Conservation (phyloP, 2,888 invertebrate genomes). For the Bombylius major region DNA sequence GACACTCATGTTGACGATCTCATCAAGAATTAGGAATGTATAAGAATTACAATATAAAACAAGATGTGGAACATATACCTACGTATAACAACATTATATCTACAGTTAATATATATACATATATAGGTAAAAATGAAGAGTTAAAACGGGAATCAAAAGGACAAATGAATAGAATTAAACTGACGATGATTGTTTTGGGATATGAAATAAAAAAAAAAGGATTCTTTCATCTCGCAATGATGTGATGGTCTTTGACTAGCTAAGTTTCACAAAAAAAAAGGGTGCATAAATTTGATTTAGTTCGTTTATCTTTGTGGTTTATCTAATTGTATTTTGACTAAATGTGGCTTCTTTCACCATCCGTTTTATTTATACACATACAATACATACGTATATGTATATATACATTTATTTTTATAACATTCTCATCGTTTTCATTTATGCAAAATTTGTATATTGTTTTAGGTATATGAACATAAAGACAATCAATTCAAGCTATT, state of each 20-base stretch:
- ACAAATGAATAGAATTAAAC: too few relatives aligned
- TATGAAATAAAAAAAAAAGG: not conserved
- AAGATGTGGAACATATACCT: too few relatives aligned
- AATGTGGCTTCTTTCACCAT: not conserved
- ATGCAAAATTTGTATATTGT: too few relatives aligned
- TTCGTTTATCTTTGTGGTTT: constrained; percentile 9
- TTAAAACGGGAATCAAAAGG: too few relatives aligned
- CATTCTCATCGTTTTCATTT: too few relatives aligned
- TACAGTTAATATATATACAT: too few relatives aligned
- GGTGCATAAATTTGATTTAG: constrained; percentile 9
- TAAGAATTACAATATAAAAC: too few relatives aligned
- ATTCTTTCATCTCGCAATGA: not conserved
- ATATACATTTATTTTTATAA: too few relatives aligned
- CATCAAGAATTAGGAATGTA: not conserved
- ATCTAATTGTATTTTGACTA: constrained; percentile 4
- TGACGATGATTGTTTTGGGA: too few relatives aligned
- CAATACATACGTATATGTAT: not conserved
- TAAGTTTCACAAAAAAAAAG: constrained; percentile 1
- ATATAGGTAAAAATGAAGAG: too few relatives aligned
- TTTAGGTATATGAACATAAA: not conserved
- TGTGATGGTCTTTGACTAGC: not conserved
- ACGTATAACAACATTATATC: too few relatives aligned
- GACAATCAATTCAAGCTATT: not conserved
- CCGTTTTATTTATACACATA: not conserved
- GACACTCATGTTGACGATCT: not conserved